A percentile compares a stretch with the other conserved stretches of the same genome.
These are phyloP conservation scores for Torymus tubicola DNA, from an alignment of 2,888 invertebrate species.

Conservation along the genomic window DNA sequence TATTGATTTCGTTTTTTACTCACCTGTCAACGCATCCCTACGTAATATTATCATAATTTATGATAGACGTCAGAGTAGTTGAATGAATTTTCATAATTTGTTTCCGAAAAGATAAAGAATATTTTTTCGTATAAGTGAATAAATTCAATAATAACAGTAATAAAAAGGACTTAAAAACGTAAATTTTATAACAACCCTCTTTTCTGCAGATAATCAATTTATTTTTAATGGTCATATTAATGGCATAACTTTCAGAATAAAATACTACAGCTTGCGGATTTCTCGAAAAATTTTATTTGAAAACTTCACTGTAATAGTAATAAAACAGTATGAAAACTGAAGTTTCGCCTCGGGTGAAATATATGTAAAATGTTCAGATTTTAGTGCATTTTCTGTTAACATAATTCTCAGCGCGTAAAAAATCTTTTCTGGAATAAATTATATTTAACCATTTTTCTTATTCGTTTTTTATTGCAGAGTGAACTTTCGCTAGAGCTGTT, in stretches of 20 bases:
- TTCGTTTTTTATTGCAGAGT: neutral
- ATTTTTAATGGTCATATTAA: neutral
- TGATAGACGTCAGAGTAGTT: neutral
- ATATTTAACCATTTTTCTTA: no score
- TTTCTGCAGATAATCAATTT: no score
- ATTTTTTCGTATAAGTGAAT: no score
- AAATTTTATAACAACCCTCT: no score
- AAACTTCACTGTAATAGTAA: no score
- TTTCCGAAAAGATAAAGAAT: no score
- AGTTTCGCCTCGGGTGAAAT: neutral
- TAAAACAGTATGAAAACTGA: no score
- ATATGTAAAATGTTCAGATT: neutral
- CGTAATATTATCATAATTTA: constrained; percentile 2
- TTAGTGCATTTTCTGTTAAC: constrained; percentile 1
- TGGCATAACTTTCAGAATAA: neutral
- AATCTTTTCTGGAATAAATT: no score
- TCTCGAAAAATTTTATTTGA: neutral
- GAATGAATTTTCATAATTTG: neutral
- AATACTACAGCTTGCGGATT: neutral
- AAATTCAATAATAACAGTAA: no score
- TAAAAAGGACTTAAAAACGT: no score
- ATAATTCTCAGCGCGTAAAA: neutral
- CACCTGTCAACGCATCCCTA: constrained; percentile 7
- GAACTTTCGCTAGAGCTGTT: neutral
- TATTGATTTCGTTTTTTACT: neutral